These are phyloP conservation scores for Sanderia malayensis DNA, from an alignment of 30 jellyfish, hydroid and myxozoan species.

Conservation along the genomic window DNA sequence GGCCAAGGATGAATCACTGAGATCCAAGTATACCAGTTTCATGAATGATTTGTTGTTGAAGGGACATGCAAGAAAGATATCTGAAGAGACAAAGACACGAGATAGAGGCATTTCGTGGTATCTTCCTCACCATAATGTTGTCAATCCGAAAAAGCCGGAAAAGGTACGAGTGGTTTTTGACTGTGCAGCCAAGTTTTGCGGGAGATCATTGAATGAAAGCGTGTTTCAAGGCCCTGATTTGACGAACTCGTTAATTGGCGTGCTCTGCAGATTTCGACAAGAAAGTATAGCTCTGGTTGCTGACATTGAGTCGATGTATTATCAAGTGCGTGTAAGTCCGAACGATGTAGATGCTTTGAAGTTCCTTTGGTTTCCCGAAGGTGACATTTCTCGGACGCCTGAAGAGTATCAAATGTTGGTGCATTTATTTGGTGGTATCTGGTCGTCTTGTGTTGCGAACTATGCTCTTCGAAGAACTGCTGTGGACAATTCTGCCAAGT, in stretches of 20 bases:
- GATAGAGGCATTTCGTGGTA: slow-evolving; percentile 1
- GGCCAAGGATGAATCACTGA: slow-evolving; percentile 9
- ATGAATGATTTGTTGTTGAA: not conserved
- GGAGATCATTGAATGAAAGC: not conserved
- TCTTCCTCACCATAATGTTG: slow-evolving; percentile 1
- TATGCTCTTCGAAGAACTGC: slow-evolving; percentile 54
- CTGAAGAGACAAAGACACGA: not conserved
- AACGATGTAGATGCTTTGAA: not conserved
- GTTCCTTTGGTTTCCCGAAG: slow-evolving; percentile 53
- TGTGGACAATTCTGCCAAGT: slow-evolving; percentile 25
- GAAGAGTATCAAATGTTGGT: slow-evolving; percentile 50
- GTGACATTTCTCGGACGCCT: slow-evolving; percentile 10
- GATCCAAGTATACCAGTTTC: not conserved
- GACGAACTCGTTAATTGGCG: slow-evolving; percentile 1
- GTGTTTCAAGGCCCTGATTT: slow-evolving; percentile 4
- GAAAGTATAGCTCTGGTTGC: slow-evolving; percentile 40
- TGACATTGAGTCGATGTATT: slow-evolving; percentile 32
- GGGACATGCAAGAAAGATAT: not conserved
- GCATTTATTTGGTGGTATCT: slow-evolving; percentile 50
- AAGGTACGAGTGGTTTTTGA: not conserved
- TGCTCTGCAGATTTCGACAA: slow-evolving; percentile 43
- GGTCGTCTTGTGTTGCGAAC: slow-evolving; percentile 51
- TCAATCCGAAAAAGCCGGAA: slow-evolving; percentile 1
- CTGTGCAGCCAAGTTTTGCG: not conserved
- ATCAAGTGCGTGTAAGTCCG: slow-evolving; percentile 38